phyloP scores from a whole-genome alignment of 2,888 invertebrate genomes.

The Strigamia transsilvanica region DNA sequence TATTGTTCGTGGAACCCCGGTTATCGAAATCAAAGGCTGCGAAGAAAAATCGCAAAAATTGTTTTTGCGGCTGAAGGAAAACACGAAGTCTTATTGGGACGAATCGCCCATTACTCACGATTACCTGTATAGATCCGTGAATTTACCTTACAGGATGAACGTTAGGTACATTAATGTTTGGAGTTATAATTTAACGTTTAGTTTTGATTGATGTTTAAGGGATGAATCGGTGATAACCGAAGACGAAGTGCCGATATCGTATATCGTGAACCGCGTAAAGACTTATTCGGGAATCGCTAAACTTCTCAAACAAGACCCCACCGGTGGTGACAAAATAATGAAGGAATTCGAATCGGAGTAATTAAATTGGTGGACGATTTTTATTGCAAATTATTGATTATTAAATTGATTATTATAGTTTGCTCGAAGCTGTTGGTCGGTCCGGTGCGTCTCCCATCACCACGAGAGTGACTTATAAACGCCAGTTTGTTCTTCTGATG shows the following conservation, averaged over 20 bases:
- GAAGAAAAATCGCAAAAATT: constrained; percentile 4
- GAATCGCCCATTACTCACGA: not conserved
- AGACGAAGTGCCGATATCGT: not conserved
- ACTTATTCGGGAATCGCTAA: not conserved
- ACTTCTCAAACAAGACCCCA: not conserved
- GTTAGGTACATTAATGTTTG: not conserved
- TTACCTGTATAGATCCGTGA: not conserved
- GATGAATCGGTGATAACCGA: not conserved
- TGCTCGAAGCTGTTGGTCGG: not conserved
- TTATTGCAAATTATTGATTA: not conserved
- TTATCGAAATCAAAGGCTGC: not conserved
- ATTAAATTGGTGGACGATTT: not conserved
- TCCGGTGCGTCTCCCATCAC: not conserved
- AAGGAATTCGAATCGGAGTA: not conserved
- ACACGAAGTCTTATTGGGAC: not conserved
- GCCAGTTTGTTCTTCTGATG: not conserved
- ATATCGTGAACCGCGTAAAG: not conserved
- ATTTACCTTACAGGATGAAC: not conserved
- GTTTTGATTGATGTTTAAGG: not conserved
- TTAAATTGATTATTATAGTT: not conserved
- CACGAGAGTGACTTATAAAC: not conserved
- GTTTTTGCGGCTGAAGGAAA: not conserved
- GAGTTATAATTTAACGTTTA: not conserved
- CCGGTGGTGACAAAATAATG: not conserved
- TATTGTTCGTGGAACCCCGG: constrained; percentile 54